Base-by-base conservation (phyloP, 2,888 invertebrate genomes). In the Dinocampus coccinellae region DNA sequence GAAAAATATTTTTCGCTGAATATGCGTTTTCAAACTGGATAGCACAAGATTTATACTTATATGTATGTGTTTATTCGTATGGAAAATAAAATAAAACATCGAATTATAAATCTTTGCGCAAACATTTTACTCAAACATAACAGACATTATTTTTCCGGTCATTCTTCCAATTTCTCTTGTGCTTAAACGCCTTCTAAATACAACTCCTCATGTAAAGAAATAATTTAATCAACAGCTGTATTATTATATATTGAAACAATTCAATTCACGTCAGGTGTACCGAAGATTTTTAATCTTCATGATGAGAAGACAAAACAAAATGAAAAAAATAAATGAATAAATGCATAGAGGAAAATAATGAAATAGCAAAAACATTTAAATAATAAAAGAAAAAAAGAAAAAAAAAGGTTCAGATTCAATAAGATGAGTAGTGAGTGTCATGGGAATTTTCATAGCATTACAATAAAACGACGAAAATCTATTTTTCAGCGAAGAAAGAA, bases 191-290 rank as follows among this genome's bases (percentile, higher is more conserved):
- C 39, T 39, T 13, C 13, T 39, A 2, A 39, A 39, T 39, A 13
- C 11, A 26, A 58, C 7, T n/a, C 34, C 16, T 58, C 9, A 34
- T 20, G 2, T 16, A 34, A 33, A 16, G 10, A 20, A 34, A 29
- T 33, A 33, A 58, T 34, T 58, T 33, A 16, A 34, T 58, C 55
- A 55, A 55, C 55, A 55, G 55, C 55, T 55, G 55, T 24, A 2
- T 47, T 16, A 47, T 47, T 11, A 55, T 26, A 55, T 24, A 24
- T 24, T 55, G n/a, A 55, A 10, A 55, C 55, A 55, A n/a, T 55
- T 24, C 24, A 55, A 55, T 55, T 3, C n/a, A 24, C 2, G 24
- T 55, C 13, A 24, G 22, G 55, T 55, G n/a, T 10, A 13, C 6
- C n/a, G 6, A 47, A n/a, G 20, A 16, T 47, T 47, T 3, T 47